These are phyloP conservation scores for Mnemiopsis leidyi DNA, from an alignment of 37 sponge, comb jelly and placozoan species.

Conservation along the genomic window DNA sequence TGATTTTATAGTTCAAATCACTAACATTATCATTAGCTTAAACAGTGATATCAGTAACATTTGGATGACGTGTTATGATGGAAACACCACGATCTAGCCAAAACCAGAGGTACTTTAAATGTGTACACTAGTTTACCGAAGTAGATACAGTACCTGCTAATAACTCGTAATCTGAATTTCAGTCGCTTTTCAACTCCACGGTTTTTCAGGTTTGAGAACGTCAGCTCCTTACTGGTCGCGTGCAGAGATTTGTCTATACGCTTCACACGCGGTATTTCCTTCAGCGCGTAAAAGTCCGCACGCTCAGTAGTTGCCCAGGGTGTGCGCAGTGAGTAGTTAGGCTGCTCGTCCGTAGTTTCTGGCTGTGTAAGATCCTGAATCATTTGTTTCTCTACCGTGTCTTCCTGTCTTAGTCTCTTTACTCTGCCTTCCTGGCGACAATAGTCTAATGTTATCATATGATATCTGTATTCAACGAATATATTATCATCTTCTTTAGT, in stretches of 20 bases:
- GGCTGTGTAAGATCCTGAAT: conserved; percentile 37
- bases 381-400: conserved; percentile 39
- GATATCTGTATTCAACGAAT: too few relatives aligned
- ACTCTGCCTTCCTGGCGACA: neutral
- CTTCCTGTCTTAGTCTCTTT: neutral
- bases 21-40: too few relatives aligned
- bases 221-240: conserved; percentile 24
- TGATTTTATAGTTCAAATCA: too few relatives aligned
- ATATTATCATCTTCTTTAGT: too few relatives aligned
- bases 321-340: neutral
- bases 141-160: too few relatives aligned
- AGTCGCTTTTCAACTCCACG: neutral
- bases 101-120: too few relatives aligned
- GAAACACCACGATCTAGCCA: too few relatives aligned
- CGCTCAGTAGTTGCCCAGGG: conserved; percentile 60
- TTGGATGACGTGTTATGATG: too few relatives aligned
- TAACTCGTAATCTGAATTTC: neutral
- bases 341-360: neutral
- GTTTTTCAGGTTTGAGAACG: neutral
- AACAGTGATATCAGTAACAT: too few relatives aligned
- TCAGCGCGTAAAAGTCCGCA: conserved; percentile 55
- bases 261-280: conserved; percentile 49
- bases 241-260: neutral
- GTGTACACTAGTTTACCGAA: too few relatives aligned
- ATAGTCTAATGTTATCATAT: too few relatives aligned